Percentiles rank a stretch among this genome's conserved stretches.
Evolutionary conservation across 2,113 vertebrate genomes (phyloP).

Genomic region (Eclectus roratus): DNA sequence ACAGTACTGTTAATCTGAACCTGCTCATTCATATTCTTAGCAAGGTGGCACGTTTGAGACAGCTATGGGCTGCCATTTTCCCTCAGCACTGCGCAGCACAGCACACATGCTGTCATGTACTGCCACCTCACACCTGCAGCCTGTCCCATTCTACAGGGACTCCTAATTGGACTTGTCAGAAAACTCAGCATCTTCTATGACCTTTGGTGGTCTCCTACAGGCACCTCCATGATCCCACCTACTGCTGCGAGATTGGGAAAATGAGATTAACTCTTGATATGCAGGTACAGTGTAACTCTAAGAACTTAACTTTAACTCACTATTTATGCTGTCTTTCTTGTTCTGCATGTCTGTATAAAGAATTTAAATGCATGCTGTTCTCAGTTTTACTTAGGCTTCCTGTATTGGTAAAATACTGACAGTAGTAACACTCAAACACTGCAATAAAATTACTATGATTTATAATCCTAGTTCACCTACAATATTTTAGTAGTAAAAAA

Average conservation of each 20-base stretch:
- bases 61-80: fast-evolving
- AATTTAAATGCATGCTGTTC: background rate
- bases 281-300: background rate
- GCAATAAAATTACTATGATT: background rate
- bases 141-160: background rate
- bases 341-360: background rate
- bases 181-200: background rate
- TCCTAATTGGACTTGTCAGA: background rate
- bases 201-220: background rate
- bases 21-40: background rate
- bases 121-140: background rate
- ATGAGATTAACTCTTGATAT: background rate
- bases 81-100: fast-evolving
- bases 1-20: background rate
- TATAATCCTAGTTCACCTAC: background rate
- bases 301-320: background rate
- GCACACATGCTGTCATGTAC: fast-evolving
- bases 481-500: background rate
- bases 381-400: background rate
- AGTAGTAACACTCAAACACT: background rate
- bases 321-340: background rate
- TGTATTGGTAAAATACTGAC: background rate
- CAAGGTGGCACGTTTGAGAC: background rate
- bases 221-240: background rate
- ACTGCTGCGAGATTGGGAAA: background rate